Evolutionary conservation across 2,888 invertebrate genomes (phyloP).

Genomic region (Bhutanitis thaidina): DNA sequence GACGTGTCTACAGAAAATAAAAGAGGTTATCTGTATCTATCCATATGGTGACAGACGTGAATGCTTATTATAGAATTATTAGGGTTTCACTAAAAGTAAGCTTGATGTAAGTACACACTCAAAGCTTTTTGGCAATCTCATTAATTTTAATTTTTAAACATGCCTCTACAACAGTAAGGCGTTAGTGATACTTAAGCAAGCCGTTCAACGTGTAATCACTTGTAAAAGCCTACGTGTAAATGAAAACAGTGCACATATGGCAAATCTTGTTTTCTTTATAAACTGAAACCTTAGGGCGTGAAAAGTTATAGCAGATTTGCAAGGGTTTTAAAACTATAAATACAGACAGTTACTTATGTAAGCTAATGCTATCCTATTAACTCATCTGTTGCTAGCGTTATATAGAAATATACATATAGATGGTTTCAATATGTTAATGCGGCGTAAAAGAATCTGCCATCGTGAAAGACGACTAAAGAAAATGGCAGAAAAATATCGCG

Average conservation of each 20-base stretch:
- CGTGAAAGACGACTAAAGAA: too few species aligned
- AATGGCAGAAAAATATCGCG: too few species aligned
- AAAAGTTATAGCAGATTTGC: constrained; percentile 16
- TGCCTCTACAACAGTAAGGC: constrained; percentile 2
- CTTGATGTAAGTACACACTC: background rate
- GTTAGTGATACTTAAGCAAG: constrained; percentile 12
- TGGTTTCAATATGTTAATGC: too few species aligned
- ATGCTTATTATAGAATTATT: background rate
- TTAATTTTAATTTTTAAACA: constrained; percentile 17
- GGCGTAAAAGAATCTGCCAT: too few species aligned
- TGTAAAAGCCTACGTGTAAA: constrained; percentile 19
- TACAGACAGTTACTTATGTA: constrained; percentile 8
- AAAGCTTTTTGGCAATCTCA: background rate
- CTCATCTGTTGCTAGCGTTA: background rate
- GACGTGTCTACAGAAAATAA: too few species aligned
- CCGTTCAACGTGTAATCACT: constrained; percentile 18
- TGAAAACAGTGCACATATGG: constrained; percentile 16
- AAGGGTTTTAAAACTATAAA: constrained; percentile 11
- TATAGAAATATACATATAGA: too few species aligned
- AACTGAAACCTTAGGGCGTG: constrained; percentile 18
- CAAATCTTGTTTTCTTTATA: constrained; percentile 15
- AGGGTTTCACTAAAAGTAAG: background rate
- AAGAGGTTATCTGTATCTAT: too few species aligned
- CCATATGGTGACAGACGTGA: too few species aligned
- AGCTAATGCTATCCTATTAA: constrained; percentile 3